Conservation (phyloP, 2,888 invertebrate genomes). For the Monoplex corrugatus region DNA sequence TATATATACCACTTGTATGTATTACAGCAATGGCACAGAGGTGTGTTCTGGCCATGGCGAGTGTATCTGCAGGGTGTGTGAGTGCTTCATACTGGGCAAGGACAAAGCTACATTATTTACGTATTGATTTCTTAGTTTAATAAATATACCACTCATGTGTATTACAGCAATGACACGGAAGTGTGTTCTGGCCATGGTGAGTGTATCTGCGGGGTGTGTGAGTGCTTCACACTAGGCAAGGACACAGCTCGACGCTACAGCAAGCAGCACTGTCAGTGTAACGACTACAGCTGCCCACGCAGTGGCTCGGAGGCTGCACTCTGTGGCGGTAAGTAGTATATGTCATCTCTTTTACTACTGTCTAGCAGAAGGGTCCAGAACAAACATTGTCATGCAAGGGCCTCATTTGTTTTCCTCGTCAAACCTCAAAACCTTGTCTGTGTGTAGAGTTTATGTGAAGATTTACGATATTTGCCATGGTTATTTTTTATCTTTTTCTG, state of each 20-base stretch:
- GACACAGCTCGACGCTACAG: conserved; percentile 72
- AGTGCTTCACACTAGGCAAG: conserved; percentile 75
- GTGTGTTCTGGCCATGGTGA: conserved; percentile 83
- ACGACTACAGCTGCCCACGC: conserved; percentile 92
- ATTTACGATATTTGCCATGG: too few species aligned
- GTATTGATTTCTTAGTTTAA: too few species aligned
- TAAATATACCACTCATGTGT: too few species aligned
- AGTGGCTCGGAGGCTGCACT: conserved; percentile 82
- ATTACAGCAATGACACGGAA: conserved; percentile 64
- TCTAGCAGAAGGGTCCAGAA: too few species aligned
- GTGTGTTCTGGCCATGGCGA: conserved; percentile 78
- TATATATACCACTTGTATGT: too few species aligned
- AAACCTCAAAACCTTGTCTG: too few species aligned
- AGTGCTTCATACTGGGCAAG: conserved; percentile 75
- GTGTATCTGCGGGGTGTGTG: conserved; percentile 82
- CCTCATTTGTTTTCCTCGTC: too few species aligned
- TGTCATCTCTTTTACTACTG: neutral
- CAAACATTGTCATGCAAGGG: too few species aligned
- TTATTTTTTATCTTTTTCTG: too few species aligned
- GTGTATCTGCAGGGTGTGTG: conserved; percentile 83
- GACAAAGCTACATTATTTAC: too few species aligned
- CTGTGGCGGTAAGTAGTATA: conserved; percentile 77
- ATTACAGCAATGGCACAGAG: too few species aligned
- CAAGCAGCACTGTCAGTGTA: conserved; percentile 93
- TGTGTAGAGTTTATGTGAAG: neutral